phyloP scores from a whole-genome alignment of 2,888 invertebrate genomes.

The Dilophus febrilis region DNA sequence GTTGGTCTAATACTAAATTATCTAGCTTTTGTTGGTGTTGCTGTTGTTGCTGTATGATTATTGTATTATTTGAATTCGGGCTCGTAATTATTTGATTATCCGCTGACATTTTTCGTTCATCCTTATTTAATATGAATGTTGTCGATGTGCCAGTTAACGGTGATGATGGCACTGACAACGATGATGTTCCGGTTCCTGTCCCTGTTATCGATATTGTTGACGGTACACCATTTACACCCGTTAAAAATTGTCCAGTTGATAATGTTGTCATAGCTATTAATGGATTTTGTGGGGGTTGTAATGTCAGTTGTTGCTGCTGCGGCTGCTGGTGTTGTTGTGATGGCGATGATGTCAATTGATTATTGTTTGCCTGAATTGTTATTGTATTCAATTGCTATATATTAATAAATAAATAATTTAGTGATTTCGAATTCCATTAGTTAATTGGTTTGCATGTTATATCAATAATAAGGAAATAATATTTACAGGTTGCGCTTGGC shows the following conservation, averaged over 20 bases:
- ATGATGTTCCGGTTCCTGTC: background rate
- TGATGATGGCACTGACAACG: conserved; percentile 5
- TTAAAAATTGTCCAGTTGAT: conserved; percentile 1
- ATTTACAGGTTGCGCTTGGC: conserved; percentile 11
- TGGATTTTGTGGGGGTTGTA: conserved; percentile 23
- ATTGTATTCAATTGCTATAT: conserved; percentile 18
- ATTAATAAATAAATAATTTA: conserved; percentile 30
- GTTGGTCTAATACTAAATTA: too few relatives aligned
- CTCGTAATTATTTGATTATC: too few relatives aligned
- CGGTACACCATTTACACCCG: background rate
- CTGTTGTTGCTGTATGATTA: conserved; percentile 19
- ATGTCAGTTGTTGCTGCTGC: too few relatives aligned
- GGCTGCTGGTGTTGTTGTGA: conserved; percentile 16
- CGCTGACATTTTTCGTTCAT: too few relatives aligned
- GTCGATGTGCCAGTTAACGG: conserved; percentile 1
- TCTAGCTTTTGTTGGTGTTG: conserved; percentile 17
- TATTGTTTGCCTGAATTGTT: conserved; percentile 8
- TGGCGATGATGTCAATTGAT: conserved; percentile 12
- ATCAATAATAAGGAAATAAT: too few relatives aligned
- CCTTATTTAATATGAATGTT: too few relatives aligned
- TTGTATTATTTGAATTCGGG: conserved; percentile 11
- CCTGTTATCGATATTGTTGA: background rate
- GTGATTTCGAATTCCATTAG: too few relatives aligned
- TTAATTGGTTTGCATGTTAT: too few relatives aligned
- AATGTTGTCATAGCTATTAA: conserved; percentile 28